Percentiles rank a stretch among this genome's conserved stretches.
Evolutionary conservation across 2,888 invertebrate species (phyloP).

Genomic region (Buathra laborator): DNA sequence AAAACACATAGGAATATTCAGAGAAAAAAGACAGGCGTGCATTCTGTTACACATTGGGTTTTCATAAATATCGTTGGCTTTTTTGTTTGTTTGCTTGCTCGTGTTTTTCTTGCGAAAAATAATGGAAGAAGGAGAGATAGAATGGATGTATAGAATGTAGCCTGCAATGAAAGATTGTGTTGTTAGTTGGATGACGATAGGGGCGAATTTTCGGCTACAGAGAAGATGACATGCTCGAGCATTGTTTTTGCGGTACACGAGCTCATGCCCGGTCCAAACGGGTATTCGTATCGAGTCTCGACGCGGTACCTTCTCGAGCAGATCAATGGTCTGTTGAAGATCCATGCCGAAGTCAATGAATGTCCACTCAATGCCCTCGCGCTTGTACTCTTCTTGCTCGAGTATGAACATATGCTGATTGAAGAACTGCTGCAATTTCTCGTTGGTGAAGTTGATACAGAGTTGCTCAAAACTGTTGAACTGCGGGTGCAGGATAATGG

Average conservation of each 20-base stretch:
- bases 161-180: slow-evolving; percentile 45
- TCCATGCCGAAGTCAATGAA: slow-evolving; percentile 94
- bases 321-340: slow-evolving; percentile 93
- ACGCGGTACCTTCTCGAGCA: slow-evolving; percentile 91
- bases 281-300: slow-evolving; percentile 66
- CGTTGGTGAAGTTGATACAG: slow-evolving; percentile 93
- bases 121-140: not conserved
- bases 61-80: slow-evolving; percentile 26
- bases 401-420: slow-evolving; percentile 93
- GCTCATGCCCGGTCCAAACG: slow-evolving; percentile 65
- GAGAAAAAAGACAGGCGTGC: slow-evolving; percentile 34
- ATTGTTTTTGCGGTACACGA: slow-evolving; percentile 68
- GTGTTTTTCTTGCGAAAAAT: not conserved
- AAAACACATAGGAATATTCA: slow-evolving; percentile 51
- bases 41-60: slow-evolving; percentile 42
- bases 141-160: not conserved
- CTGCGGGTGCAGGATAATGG: slow-evolving; percentile 83
- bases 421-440: slow-evolving; percentile 93
- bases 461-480: slow-evolving; percentile 92
- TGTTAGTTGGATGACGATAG: slow-evolving; percentile 42
- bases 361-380: slow-evolving; percentile 91
- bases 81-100: not conserved
- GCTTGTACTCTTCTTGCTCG: slow-evolving; percentile 92
- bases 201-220: slow-evolving; percentile 43
- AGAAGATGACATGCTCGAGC: slow-evolving; percentile 75